phyloP scores from a whole-genome alignment of 2,888 invertebrate species.

The Eupithecia subfuscata region DNA sequence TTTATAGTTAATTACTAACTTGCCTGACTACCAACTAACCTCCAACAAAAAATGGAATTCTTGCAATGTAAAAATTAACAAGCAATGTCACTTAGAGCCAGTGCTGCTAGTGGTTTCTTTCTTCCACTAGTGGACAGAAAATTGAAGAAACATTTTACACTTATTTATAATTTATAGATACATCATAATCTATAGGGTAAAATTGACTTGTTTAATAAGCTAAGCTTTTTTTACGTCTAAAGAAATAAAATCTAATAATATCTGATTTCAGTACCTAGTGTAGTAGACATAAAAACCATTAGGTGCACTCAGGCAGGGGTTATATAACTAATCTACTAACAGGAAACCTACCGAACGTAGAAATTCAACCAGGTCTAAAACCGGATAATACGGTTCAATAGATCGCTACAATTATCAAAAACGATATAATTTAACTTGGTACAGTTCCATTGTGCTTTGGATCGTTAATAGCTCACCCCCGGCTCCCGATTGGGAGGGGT shows the following conservation, averaged over 20 bases:
- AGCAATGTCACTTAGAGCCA: background rate
- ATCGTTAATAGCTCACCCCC: conserved; percentile 52
- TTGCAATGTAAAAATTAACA: background rate
- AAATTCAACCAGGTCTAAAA: conserved; percentile 41
- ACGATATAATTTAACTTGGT: conserved; percentile 70
- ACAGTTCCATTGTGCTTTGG: conserved; percentile 63
- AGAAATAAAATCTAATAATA: background rate
- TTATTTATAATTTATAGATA: too few relatives aligned
- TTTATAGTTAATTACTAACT: background rate
- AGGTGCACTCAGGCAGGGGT: background rate
- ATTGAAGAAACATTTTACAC: too few relatives aligned
- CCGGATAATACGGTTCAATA: conserved; percentile 49
- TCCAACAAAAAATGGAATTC: background rate
- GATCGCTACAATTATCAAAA: conserved; percentile 65
- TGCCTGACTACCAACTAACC: background rate
- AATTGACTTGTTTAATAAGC: too few relatives aligned
- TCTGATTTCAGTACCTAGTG: background rate
- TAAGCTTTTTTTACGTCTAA: too few relatives aligned
- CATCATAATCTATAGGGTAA: too few relatives aligned
- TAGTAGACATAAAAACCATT: conserved; percentile 1
- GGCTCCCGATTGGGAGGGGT: conserved; percentile 38
- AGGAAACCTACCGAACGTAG: conserved; percentile 16
- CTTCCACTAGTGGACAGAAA: too few relatives aligned
- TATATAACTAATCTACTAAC: conserved; percentile 10
- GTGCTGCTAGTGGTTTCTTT: background rate